These are phyloP conservation scores for Musca vetustissima DNA, from an alignment of 1,140 invertebrate genomes.

Conservation along the genomic window DNA sequence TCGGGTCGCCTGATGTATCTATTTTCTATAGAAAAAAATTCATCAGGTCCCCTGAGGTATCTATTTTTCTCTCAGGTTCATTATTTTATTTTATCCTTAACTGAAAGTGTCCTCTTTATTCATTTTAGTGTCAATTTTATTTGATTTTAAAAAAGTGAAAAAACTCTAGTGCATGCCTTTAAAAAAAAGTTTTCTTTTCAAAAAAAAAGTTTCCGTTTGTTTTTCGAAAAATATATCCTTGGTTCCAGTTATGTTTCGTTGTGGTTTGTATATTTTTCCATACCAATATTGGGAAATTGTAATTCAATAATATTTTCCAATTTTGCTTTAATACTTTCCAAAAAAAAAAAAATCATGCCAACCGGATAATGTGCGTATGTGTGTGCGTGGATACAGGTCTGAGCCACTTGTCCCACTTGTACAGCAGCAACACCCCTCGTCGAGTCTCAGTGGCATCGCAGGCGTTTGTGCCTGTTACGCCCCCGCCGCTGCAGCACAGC, in stretches of 20 bases:
- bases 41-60: too few species aligned
- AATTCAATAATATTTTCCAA: not conserved
- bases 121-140: too few species aligned
- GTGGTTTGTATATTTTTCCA: conserved; percentile 24
- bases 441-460: conserved; percentile 56
- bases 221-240: not conserved
- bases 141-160: not conserved
- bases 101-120: too few species aligned
- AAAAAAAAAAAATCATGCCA: conserved; percentile 9
- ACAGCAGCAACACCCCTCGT: conserved; percentile 55
- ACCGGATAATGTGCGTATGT: too few species aligned
- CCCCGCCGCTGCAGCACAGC: conserved; percentile 43
- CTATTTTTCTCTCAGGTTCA: too few species aligned
- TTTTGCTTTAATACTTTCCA: not conserved
- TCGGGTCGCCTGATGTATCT: too few species aligned
- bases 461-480: conserved; percentile 54
- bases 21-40: too few species aligned
- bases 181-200: not conserved
- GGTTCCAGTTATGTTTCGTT: conserved; percentile 19
- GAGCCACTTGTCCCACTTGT: conserved; percentile 56
- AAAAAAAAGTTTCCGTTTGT: too few species aligned
- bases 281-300: conserved; percentile 3
- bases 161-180: conserved; percentile 4
- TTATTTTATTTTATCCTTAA: too few species aligned
- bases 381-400: conserved; percentile 43